Evolutionary conservation across 2,113 vertebrate genomes (phyloP).

Genomic region (Xiphorhynchus elegans): DNA sequence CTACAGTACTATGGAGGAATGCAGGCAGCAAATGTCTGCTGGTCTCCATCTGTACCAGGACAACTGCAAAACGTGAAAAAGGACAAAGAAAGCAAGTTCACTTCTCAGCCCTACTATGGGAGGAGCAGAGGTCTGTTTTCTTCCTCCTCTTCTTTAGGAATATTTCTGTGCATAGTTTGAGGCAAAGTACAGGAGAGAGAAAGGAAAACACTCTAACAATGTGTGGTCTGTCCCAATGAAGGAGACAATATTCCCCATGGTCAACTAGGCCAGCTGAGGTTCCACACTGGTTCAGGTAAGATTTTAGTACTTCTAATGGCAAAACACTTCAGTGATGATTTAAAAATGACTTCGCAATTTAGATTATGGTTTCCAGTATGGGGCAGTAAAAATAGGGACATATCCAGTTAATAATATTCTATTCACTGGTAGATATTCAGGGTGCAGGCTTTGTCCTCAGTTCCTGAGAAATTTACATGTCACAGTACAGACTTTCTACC

Average conservation of each 20-base stretch:
- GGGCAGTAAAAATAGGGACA: not conserved
- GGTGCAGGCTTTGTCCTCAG: not conserved
- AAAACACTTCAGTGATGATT: not conserved
- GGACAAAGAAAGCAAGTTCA: not conserved
- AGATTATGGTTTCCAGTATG: not conserved
- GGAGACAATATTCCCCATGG: not conserved
- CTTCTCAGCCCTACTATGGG: not conserved
- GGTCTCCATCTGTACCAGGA: fast-evolving
- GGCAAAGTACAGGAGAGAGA: not conserved
- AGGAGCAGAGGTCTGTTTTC: not conserved
- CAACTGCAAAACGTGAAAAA: not conserved
- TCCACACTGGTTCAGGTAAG: not conserved
- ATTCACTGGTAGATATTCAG: not conserved
- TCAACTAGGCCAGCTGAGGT: not conserved
- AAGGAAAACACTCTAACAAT: not conserved
- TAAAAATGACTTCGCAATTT: not conserved
- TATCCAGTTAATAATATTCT: not conserved
- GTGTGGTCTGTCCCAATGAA: not conserved
- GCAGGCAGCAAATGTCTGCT: fast-evolving
- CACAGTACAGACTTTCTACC: not conserved
- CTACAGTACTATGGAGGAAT: fast-evolving
- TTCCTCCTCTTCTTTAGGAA: not conserved
- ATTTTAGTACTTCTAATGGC: not conserved
- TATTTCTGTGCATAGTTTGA: not conserved
- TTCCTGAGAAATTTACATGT: not conserved